phyloP scores from a whole-genome alignment of 1,140 invertebrate genomes.

The Akabosia matsudoensis region DNA sequence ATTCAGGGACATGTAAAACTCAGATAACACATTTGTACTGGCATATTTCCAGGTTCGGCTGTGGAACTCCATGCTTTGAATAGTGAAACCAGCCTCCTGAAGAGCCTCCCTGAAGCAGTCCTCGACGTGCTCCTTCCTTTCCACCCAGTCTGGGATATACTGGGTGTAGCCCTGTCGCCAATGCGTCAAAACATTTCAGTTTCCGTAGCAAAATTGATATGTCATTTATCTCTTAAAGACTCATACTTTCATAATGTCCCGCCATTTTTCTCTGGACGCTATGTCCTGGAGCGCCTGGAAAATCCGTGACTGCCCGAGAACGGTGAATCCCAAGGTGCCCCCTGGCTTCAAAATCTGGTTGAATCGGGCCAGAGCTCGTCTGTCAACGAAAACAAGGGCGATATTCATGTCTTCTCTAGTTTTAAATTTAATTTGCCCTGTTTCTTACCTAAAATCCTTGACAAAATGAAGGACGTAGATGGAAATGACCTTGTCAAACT shows the following conservation, averaged over 20 bases:
- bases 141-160: conserved; percentile 19
- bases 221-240: neutral
- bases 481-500: conserved; percentile 30
- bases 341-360: neutral
- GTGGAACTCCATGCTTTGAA: neutral
- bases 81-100: neutral
- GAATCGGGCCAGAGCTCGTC: neutral
- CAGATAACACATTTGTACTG: neutral
- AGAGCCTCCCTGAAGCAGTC: neutral
- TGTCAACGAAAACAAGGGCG: neutral
- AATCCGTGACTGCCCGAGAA: neutral
- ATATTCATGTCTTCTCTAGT: neutral
- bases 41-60: neutral
- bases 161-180: conserved; percentile 1
- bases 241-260: conserved; percentile 11
- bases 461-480: conserved; percentile 24
- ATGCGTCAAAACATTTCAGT: neutral
- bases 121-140: neutral
- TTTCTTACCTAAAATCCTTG: conserved; percentile 6
- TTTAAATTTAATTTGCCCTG: neutral
- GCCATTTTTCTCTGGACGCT: conserved; percentile 4
- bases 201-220: neutral
- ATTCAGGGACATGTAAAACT: conserved; percentile 23
- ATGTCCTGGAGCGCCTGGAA: neutral
- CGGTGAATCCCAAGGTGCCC: neutral